These are phyloP conservation scores for Stegastes partitus DNA, from an alignment of 2,113 vertebrate species.

Conservation along the genomic window DNA sequence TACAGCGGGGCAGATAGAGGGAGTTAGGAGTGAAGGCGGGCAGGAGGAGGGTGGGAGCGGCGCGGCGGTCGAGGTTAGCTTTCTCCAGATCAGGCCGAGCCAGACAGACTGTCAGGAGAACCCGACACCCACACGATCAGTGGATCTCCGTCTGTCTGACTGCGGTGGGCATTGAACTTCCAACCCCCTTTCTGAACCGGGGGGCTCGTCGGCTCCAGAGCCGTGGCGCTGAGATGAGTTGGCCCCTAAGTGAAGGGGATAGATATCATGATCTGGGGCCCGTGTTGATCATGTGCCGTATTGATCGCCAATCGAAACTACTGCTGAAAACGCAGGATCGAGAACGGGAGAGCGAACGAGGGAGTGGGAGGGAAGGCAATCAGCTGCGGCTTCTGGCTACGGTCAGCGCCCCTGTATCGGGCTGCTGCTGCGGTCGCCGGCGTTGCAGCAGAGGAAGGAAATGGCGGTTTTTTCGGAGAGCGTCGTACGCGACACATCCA, in stretches of 20 bases:
- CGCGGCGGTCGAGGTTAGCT: constrained; percentile 40
- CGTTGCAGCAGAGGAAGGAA: constrained; percentile 44
- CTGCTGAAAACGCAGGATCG: constrained; percentile 72
- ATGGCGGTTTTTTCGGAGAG: constrained; percentile 47
- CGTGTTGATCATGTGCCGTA: constrained; percentile 75
- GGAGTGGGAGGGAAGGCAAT: constrained; percentile 61
- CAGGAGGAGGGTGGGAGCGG: constrained; percentile 21
- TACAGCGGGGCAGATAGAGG: constrained; percentile 38
- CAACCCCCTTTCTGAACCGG: constrained; percentile 44
- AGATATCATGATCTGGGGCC: constrained; percentile 71
- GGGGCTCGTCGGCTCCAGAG: constrained; percentile 54
- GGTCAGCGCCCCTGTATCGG: constrained; percentile 37
- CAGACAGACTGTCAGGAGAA: constrained; percentile 75
- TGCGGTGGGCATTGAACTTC: constrained; percentile 66
- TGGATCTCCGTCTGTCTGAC: constrained; percentile 60
- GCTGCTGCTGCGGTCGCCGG: constrained; percentile 47
- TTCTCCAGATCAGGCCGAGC: constrained; percentile 58
- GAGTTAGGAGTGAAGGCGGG: constrained; percentile 38
- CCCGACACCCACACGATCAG: constrained; percentile 69
- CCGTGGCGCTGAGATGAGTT: constrained; percentile 51
- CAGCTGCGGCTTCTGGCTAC: constrained; percentile 61
- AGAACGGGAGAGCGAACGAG: constrained; percentile 40
- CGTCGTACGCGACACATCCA: not conserved
- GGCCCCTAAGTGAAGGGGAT: constrained; percentile 68
- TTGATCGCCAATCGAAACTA: constrained; percentile 76